Percentiles rank a stretch among this genome's conserved stretches.
phyloP scores from a whole-genome alignment of 2,797 vertebrate genomes.

The Apogon hyalosoma region DNA sequence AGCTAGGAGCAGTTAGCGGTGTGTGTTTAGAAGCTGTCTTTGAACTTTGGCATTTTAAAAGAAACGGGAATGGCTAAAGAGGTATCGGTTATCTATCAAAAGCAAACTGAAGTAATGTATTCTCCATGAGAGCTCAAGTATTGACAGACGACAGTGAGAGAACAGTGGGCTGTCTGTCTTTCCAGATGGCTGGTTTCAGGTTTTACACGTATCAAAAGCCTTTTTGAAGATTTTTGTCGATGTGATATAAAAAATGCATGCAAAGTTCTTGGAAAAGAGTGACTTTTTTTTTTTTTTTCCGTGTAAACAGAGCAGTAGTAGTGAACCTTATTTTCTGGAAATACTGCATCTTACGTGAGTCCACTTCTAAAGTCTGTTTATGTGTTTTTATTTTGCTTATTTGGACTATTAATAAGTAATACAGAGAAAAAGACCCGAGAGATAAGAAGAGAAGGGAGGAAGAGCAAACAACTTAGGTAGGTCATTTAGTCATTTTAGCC shows the following conservation, averaged over 20 bases:
- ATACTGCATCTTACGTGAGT: no score
- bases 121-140: conserved; percentile 3
- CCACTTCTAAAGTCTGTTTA: no score
- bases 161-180: not conserved
- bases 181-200: not conserved
- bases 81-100: conserved; percentile 12
- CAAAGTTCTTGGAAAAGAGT: not conserved
- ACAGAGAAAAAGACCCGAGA: not conserved
- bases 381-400: conserved; percentile 10
- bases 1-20: conserved; percentile 8
- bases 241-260: not conserved
- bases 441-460: not conserved
- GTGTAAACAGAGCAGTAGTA: not conserved
- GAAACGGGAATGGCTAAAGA: conserved; percentile 19
- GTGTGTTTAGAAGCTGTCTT: conserved; percentile 38
- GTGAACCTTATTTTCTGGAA: conserved; percentile 3
- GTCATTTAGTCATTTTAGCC: conserved; percentile 33
- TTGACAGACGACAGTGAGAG: not conserved
- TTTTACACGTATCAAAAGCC: not conserved
- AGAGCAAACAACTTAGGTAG: not conserved
- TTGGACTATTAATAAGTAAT: not conserved
- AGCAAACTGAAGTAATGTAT: conserved; percentile 14
- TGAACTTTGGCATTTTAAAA: conserved; percentile 18
- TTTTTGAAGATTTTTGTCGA: not conserved
- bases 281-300: no score